Base-by-base conservation (phyloP, 2,797 vertebrate species). In the Tangara arthus region DNA sequence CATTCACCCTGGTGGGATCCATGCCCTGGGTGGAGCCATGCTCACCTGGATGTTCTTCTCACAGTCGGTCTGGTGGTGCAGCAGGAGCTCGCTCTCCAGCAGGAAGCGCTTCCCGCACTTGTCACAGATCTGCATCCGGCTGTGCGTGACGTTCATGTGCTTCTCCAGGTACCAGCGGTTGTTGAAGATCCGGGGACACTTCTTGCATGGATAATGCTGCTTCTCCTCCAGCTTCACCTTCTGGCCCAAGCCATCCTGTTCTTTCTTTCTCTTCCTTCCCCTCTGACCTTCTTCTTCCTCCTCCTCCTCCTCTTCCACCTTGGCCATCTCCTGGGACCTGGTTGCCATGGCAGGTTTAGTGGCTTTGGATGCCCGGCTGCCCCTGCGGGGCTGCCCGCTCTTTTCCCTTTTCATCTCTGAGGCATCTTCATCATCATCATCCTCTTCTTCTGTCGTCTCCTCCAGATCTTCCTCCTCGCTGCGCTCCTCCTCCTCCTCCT, bases 151-250 rank as follows among this genome's bases (percentile, higher is more conserved):
- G 3, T 99, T 99, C 98, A 99, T 99, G 98, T 99, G 99, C 76
- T 99, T 99, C 93, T 99, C 99, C 98, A 99, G 98, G 97, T 99
- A 99, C 99, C 99, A 99, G 97, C 99, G 99, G 97, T 99, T 99
- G 98, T 99, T 99, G 97, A 99, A 99, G 72, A 99, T 97, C 3
- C 99, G 98, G 0, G 99, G 99, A 55, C 99, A 99, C 83, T 99
- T 99, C 97, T 99, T 99, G 94, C 99, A 99, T 0, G 98, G 98
- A 81, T 98, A 99, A 88, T 99, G 98, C 80, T 99, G 99, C 95
- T 99, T 99, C 96, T 99, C 99, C 95, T 99, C 99, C 86, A 99
- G 98, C 96, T 99, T 98, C 75, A 99, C 99, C 95, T 99, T 99
- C 97, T 99, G 98, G 41, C 98, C 98, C 56, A 98, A 96, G 61